Evolutionary conservation across 2,888 invertebrate genomes (phyloP).

Genomic region (Leptinotarsa peninsularis): DNA sequence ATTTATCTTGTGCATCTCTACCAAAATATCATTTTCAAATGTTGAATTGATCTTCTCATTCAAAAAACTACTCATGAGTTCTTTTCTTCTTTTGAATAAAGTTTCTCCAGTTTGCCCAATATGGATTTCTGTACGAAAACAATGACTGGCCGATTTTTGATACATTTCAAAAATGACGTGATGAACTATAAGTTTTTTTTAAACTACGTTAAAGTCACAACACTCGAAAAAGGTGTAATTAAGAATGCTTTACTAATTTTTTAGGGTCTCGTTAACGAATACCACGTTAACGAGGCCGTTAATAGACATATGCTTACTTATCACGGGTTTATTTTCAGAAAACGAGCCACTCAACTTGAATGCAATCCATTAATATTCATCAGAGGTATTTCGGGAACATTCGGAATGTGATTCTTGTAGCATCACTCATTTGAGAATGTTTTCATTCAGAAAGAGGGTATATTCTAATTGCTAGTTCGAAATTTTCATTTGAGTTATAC

Average conservation of each 20-base stretch:
- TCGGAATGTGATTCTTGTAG: not conserved
- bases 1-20: too few species aligned
- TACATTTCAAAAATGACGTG: too few species aligned
- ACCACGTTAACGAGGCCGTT: slow-evolving; percentile 22
- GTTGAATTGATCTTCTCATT: too few species aligned
- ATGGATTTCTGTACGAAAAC: too few species aligned
- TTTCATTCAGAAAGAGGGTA: not conserved
- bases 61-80: too few species aligned
- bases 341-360: slow-evolving; percentile 8
- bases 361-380: not conserved
- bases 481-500: too few species aligned
- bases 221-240: slow-evolving; percentile 26
- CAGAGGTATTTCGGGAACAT: not conserved
- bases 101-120: too few species aligned
- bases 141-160: too few species aligned
- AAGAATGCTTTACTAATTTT: slow-evolving; percentile 29
- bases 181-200: too few species aligned
- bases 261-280: slow-evolving; percentile 22
- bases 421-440: not conserved
- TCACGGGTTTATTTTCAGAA: slow-evolving; percentile 21
- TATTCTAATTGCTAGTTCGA: too few species aligned
- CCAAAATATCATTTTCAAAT: too few species aligned
- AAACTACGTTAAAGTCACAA: not conserved
- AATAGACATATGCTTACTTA: slow-evolving; percentile 21
- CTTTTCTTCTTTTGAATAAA: too few species aligned